Conservation (phyloP, 2,113 vertebrate genomes). For the Tachysurus vachellii region DNA sequence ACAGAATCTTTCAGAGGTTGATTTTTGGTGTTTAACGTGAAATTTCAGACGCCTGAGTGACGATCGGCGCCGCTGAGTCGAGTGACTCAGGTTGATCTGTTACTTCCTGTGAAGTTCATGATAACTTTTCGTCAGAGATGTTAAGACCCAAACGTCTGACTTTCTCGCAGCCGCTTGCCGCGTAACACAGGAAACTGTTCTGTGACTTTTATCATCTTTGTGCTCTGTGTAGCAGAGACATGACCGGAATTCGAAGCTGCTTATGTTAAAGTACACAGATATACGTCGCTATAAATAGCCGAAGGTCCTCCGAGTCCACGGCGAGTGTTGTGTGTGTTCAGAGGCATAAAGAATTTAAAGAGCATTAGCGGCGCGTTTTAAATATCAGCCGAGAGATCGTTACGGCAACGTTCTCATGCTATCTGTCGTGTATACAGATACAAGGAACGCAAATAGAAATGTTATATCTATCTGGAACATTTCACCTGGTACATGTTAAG, state of each 20-base stretch:
- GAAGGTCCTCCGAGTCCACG: neutral
- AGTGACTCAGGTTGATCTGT: neutral
- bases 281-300: neutral
- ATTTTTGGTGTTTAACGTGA: neutral
- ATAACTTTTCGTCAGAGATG: neutral
- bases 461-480: too few species aligned
- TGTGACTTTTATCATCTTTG: neutral
- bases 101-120: neutral
- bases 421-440: neutral
- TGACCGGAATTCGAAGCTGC: neutral
- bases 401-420: neutral
- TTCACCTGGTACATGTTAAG: too few species aligned
- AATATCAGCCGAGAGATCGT: neutral
- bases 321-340: neutral
- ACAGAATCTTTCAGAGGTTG: neutral
- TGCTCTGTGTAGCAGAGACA: neutral
- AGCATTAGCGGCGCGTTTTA: neutral
- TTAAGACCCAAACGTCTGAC: neutral
- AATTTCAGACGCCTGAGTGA: neutral
- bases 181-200: neutral
- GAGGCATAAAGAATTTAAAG: neutral
- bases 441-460: too few species aligned
- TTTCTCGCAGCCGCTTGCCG: neutral
- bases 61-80: neutral
- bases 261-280: neutral